These are phyloP conservation scores for Brachionus angularis DNA, from an alignment of 1,140 invertebrate species.

Conservation along the genomic window DNA sequence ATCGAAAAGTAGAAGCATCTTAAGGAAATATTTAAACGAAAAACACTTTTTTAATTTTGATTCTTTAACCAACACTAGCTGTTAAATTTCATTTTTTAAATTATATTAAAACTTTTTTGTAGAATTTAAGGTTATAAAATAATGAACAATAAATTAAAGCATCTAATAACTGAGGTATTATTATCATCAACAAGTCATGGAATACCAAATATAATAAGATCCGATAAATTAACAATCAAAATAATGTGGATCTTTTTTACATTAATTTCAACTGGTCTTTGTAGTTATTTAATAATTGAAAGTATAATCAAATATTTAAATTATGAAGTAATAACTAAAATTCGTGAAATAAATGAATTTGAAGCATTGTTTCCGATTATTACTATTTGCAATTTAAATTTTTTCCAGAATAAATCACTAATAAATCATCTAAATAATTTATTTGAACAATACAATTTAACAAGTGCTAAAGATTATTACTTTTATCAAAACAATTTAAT, in stretches of 20 bases:
- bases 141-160: too few relatives aligned
- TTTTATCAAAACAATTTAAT: not conserved
- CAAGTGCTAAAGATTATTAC: not conserved
- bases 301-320: not conserved
- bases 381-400: slow-evolving; percentile 13
- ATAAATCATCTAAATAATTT: not conserved
- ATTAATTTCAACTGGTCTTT: not conserved
- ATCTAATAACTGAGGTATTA: too few relatives aligned
- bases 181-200: not conserved
- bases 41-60: too few relatives aligned
- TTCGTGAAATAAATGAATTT: not conserved
- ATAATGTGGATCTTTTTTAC: not conserved
- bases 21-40: too few relatives aligned
- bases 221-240: not conserved
- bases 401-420: not conserved
- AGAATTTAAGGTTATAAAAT: too few relatives aligned
- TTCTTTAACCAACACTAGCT: too few relatives aligned
- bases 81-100: too few relatives aligned
- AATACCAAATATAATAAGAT: not conserved
- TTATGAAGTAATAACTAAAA: not conserved
- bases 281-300: not conserved
- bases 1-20: too few relatives aligned
- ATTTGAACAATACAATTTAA: not conserved
- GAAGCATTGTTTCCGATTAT: not conserved
- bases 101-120: too few relatives aligned